Base-by-base conservation (phyloP, 2,888 invertebrate genomes). In the Sthenelais limicola region DNA sequence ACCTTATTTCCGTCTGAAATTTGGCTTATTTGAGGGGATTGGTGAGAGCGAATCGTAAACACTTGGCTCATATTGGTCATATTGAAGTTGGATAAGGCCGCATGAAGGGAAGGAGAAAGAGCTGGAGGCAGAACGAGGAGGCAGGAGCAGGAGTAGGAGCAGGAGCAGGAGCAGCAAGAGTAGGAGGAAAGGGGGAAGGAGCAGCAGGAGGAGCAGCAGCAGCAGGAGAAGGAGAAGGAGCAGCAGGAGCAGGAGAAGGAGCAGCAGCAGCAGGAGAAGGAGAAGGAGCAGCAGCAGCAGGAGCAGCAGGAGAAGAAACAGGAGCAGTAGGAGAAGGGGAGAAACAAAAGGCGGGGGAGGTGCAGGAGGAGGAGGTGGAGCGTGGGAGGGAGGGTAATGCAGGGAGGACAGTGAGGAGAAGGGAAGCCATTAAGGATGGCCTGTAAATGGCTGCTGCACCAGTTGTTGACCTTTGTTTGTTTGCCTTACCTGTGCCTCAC, bases 111-210 rank as follows among this genome's bases (percentile, higher is more conserved):
- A 43, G 43, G 12, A 43, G 43, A 12, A 43, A 18, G 12, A 43
- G 43, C 43, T 15, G 43, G 12, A 43, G 43, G 43, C 12, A 18
- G 12, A 43, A 18, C 43, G 38, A 18, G 32, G 48, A 15, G 15
- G 43, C 43, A 43, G 43, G 12, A 54, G 79, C 77, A 47, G 75
- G 77, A n/a, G 75, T 77, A 12, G 71, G 79, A 66, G 79, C 79
- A 5, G 79, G 78, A 54, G 81, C 82, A n/a, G 75, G 79, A 24
- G 79, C 80, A 48, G 80, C 80, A 33, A 73, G 78, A 54, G 76
- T 79, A 21, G 77, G 76, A 7, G 68, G 78, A 28, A 80, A 80
- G 9, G 76, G 71, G n/a, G 79, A 79, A 24, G 43, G 43, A 43
- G 43, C 43, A 43, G 75, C 76, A 7, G 67, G 72, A 15, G 76